A percentile compares a stretch with the other conserved stretches of the same genome.
phyloP scores from a whole-genome alignment of 2,797 vertebrate genomes.

The Tokudaia tokunoshimensis region DNA sequence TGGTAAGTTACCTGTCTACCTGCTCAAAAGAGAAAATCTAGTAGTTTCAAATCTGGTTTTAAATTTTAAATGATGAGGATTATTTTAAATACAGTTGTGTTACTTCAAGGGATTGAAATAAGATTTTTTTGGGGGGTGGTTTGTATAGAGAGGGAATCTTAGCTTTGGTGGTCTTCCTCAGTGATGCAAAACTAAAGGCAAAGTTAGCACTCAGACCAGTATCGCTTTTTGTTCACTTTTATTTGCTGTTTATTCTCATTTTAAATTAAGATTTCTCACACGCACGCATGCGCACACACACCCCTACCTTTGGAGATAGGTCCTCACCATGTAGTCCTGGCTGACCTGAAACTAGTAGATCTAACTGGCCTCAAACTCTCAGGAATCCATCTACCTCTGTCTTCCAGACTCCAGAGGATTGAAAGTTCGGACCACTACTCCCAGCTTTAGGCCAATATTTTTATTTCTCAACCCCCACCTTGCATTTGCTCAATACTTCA shows the following conservation, averaged over 20 bases:
- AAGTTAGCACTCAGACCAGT: background rate
- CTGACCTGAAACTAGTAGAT: background rate
- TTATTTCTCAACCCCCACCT: background rate
- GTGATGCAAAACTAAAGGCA: constrained; percentile 10
- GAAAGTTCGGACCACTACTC: background rate
- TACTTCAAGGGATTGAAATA: constrained; percentile 32
- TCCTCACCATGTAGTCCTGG: background rate
- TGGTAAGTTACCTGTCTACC: constrained; percentile 14
- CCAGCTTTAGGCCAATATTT: background rate
- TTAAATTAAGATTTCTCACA: background rate
- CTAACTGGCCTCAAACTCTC: background rate
- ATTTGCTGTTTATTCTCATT: constrained; percentile 33
- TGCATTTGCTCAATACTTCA: background rate
- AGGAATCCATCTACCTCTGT: background rate
- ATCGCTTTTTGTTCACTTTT: constrained; percentile 10
- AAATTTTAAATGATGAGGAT: constrained; percentile 47
- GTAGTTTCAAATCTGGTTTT: constrained; percentile 33
- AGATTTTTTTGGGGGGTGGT: constrained; percentile 11
- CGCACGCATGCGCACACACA: background rate
- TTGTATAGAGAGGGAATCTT: constrained; percentile 33
- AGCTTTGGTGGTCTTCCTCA: constrained; percentile 45
- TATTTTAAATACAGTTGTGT: constrained; percentile 32
- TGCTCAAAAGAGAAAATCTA: background rate
- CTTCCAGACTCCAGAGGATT: background rate
- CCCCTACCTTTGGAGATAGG: background rate